Evolutionary conservation across 2,113 vertebrate species (phyloP).

Genomic region (Leptobrachium leishanense): DNA sequence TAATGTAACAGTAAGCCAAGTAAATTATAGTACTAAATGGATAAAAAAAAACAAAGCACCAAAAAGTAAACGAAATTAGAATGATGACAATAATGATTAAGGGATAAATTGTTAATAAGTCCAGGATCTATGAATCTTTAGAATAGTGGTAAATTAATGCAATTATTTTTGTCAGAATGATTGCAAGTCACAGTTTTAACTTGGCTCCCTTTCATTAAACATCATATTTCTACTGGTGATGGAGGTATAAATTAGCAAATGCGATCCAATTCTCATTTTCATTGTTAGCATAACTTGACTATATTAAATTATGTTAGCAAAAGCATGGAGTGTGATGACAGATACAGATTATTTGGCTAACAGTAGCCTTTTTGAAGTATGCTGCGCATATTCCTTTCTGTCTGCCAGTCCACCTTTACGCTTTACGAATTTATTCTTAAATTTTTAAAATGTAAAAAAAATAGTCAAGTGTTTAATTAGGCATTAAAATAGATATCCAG

Average conservation of each 20-base stretch:
- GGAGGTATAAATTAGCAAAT: not conserved
- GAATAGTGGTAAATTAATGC: not conserved
- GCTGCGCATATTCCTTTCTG: not conserved
- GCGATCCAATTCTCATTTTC: not conserved
- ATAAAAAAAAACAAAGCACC: not conserved
- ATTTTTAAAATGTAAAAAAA: too few species aligned
- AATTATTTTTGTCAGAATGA: not conserved
- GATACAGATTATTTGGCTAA: not conserved
- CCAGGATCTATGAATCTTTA: not conserved
- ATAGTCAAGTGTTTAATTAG: too few species aligned
- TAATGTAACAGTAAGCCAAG: too few species aligned
- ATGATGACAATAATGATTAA: not conserved
- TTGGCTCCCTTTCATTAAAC: not conserved
- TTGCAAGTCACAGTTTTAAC: not conserved
- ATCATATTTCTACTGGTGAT: not conserved
- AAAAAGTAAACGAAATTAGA: not conserved
- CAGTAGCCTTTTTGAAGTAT: not conserved
- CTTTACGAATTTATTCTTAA: too few species aligned
- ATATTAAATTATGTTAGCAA: not conserved
- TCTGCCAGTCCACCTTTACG: not conserved
- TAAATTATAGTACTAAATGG: too few species aligned
- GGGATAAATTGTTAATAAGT: conserved; percentile 12
- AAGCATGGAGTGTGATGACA: not conserved
- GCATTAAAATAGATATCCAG: too few species aligned
- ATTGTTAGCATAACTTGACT: not conserved